Evolutionary conservation across 35 echinoderm and acorn worm genomes (phyloP).

Genomic region (Heliocidaris tuberculata): DNA sequence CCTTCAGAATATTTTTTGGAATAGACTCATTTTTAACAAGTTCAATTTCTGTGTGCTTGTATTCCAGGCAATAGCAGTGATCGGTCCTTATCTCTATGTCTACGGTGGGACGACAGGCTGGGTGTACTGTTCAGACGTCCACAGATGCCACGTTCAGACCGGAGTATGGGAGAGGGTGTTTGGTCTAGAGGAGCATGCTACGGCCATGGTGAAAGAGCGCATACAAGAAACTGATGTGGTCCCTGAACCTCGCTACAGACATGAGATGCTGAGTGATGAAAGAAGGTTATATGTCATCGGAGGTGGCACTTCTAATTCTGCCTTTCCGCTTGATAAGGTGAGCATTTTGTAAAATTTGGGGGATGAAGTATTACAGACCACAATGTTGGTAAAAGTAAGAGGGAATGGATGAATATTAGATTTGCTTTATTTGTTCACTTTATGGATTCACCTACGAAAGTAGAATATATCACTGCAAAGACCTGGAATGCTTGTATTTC

Average conservation of each 20-base stretch:
- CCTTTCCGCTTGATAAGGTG: conserved; percentile 77
- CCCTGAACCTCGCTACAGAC: conserved; percentile 79
- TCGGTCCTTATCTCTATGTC: conserved; percentile 59
- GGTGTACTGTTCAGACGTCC: conserved; percentile 77
- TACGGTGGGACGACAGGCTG: conserved; percentile 92
- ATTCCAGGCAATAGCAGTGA: conserved; percentile 66
- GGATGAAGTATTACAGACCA: too few species aligned
- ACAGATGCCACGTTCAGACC: conserved; percentile 61
- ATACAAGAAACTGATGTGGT: not conserved
- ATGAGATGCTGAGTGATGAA: conserved; percentile 86
- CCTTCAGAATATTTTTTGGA: not conserved
- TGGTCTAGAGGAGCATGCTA: conserved; percentile 44
- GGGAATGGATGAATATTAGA: too few species aligned
- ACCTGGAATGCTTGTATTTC: too few species aligned
- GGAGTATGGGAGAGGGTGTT: conserved; percentile 74
- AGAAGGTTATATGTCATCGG: conserved; percentile 81
- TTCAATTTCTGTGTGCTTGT: not conserved
- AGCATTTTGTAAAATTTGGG: not conserved
- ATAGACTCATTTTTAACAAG: not conserved
- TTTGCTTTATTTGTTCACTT: too few species aligned
- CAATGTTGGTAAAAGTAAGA: too few species aligned
- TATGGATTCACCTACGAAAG: too few species aligned
- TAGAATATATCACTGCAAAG: too few species aligned
- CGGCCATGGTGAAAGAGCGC: conserved; percentile 12
- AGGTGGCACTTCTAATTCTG: conserved; percentile 70